Evolutionary conservation across 2,888 invertebrate species (phyloP).

Genomic region (Perdita meconis): DNA sequence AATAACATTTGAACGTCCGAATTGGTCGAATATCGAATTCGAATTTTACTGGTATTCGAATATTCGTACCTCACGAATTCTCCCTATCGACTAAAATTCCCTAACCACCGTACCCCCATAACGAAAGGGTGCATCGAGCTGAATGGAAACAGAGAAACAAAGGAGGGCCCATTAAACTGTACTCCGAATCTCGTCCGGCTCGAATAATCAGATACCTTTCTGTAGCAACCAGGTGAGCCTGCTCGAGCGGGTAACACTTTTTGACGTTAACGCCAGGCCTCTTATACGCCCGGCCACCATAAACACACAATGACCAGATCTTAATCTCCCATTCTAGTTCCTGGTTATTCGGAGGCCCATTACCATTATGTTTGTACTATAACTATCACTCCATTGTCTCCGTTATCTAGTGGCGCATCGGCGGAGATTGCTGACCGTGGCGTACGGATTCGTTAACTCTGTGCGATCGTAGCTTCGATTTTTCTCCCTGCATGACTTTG

Average conservation of each 20-base stretch:
- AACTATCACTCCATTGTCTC: conserved; percentile 75
- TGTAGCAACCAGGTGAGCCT: conserved; percentile 77
- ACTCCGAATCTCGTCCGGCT: conserved; percentile 68
- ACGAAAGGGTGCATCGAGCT: conserved; percentile 30
- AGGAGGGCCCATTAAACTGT: conserved; percentile 73
- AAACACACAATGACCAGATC: conserved; percentile 80
- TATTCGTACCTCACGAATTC: neutral
- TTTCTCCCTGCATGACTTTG: neutral
- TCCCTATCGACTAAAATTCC: neutral
- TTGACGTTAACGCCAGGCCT: conserved; percentile 81
- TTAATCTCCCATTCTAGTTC: conserved; percentile 81
- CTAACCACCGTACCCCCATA: conserved; percentile 6
- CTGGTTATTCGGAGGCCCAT: conserved; percentile 76
- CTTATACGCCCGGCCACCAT: conserved; percentile 70
- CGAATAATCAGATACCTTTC: conserved; percentile 66
- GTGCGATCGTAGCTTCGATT: conserved; percentile 24
- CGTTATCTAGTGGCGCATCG: conserved; percentile 71
- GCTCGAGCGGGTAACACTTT: conserved; percentile 79
- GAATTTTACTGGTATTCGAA: too few species aligned
- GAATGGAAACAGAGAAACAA: conserved; percentile 60
- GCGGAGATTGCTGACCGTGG: conserved; percentile 42
- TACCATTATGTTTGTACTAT: conserved; percentile 77
- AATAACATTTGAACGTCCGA: too few species aligned
- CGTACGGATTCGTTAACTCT: conserved; percentile 53
- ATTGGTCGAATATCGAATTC: too few species aligned